These are phyloP conservation scores for Cistogaster globosa DNA, from an alignment of 2,888 invertebrate species.

Conservation along the genomic window DNA sequence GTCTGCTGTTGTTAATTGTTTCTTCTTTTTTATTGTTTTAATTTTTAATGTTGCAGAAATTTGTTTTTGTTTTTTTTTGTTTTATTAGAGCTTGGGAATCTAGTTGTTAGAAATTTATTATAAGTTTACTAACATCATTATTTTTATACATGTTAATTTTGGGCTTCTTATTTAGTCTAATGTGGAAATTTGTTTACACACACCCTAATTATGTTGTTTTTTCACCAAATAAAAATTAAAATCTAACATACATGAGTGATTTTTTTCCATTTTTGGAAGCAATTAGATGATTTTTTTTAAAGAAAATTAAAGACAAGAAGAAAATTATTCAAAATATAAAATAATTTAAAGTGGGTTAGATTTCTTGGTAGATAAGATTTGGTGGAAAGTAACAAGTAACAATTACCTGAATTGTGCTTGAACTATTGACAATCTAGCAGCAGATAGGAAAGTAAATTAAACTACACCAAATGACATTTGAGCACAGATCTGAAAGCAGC, in stretches of 20 bases:
- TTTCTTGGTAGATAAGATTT: neutral
- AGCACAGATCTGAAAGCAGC: too few relatives aligned
- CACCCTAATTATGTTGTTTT: constrained; percentile 40
- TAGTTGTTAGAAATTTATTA: constrained; percentile 12
- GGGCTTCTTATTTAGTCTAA: neutral
- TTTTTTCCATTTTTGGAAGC: constrained; percentile 8
- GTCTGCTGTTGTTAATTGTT: constrained; percentile 25
- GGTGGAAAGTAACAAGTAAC: neutral
- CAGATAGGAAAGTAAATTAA: too few relatives aligned
- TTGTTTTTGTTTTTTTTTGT: too few relatives aligned
- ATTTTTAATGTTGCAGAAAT: constrained; percentile 59
- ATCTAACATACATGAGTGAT: constrained; percentile 48
- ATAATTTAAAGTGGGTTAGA: neutral
- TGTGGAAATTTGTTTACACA: constrained; percentile 39
- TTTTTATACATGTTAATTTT: constrained; percentile 6
- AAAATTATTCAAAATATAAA: constrained; percentile 15
- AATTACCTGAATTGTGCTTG: too few relatives aligned
- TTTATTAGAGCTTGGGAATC: constrained; percentile 57
- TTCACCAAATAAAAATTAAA: constrained; percentile 18
- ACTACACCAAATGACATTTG: too few relatives aligned
- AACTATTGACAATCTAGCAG: too few relatives aligned
- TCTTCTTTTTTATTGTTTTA: constrained; percentile 20
- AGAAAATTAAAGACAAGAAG: neutral
- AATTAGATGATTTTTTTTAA: constrained; percentile 1
- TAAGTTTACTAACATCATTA: constrained; percentile 2